A percentile compares a stretch with the other conserved stretches of the same genome.
Conservation (phyloP, 2,888 invertebrate species). For the Aspidapion aeneum region DNA sequence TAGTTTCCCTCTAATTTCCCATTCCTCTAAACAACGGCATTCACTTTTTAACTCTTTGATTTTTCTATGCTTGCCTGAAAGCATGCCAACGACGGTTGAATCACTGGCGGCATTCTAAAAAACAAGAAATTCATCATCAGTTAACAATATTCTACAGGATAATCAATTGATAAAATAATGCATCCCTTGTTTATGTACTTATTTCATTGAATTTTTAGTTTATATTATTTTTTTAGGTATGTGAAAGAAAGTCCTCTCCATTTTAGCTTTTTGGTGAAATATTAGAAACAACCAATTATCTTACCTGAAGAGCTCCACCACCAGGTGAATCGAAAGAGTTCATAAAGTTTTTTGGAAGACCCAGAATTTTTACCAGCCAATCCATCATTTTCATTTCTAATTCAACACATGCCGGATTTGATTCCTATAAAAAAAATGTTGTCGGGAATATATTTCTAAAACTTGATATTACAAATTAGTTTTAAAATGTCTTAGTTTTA, state of each 20-base stretch:
- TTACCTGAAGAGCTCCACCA: slow-evolving; percentile 82
- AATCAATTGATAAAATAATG: no score
- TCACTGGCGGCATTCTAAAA: slow-evolving; percentile 86
- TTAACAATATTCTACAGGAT: no score
- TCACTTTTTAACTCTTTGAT: slow-evolving; percentile 54
- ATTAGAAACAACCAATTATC: no score
- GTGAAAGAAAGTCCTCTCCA: no score
- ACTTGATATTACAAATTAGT: no score
- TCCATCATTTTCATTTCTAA: slow-evolving; percentile 89
- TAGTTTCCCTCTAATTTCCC: slow-evolving; percentile 63
- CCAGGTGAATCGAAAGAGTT: slow-evolving; percentile 72
- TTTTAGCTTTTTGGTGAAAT: no score
- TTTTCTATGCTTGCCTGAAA: slow-evolving; percentile 72
- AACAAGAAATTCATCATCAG: no score
- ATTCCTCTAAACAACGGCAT: slow-evolving; percentile 59
- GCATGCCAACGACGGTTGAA: slow-evolving; percentile 75
- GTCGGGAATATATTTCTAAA: not conserved
- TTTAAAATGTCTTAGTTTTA: no score
- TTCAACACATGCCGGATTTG: slow-evolving; percentile 73
- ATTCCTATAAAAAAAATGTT: slow-evolving; percentile 27
- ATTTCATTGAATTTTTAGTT: no score
- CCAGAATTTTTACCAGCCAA: slow-evolving; percentile 85
- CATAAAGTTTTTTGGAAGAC: slow-evolving; percentile 77
- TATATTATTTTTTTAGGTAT: no score
- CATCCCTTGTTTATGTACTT: no score